Base-by-base conservation (phyloP, 2,797 vertebrate species). In the Anas bernieri region DNA sequence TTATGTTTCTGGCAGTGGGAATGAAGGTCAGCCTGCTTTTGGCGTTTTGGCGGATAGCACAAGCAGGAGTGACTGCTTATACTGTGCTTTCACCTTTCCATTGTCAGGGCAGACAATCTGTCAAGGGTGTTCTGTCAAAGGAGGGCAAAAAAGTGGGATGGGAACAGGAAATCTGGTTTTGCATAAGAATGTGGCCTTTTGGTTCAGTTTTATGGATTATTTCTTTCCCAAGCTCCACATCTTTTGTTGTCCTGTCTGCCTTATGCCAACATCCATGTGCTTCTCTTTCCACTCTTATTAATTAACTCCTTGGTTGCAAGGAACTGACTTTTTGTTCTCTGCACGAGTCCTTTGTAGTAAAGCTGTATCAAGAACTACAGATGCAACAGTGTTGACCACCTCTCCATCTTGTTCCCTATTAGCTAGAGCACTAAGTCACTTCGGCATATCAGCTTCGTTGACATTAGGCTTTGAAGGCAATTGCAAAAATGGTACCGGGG, bases 171-270 rank as follows among this genome's bases (percentile, higher is more conserved):
- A 81, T 89, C 91, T 89, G 50, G 30, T 94, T 96, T 95, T 97
- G 94, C 90, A 84, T 91, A 80, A 96, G 86, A 96, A 93, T 76
- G 66, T 90, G 74, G 64, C 92, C 26, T 46, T 92, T 93, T 59
- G 50, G 25, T 88, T 93, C 73, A 58, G 63, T 94, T 95, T 96
- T 96, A 61, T 96, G 94, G 95, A 93, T 95, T 85, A 81, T 73
- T 95, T 80, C 50, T 95, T 96, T 97, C 94, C 93, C 90, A 96
- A 96, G 91, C 93, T 92, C 84, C 76, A 68, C 83, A 30, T 92
- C 92, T 94, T 96, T 93, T 95, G 93, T 92, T 87, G 62, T 66
- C 66, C 63, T 83, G 76, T 87, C 88, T 86, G 83, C 92, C 67
- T 96, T 92, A 90, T 94, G 88, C 95, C 95, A 92, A 35, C 46